phyloP scores from a whole-genome alignment of 2,113 vertebrate species.

The Sinosuthora webbiana region DNA sequence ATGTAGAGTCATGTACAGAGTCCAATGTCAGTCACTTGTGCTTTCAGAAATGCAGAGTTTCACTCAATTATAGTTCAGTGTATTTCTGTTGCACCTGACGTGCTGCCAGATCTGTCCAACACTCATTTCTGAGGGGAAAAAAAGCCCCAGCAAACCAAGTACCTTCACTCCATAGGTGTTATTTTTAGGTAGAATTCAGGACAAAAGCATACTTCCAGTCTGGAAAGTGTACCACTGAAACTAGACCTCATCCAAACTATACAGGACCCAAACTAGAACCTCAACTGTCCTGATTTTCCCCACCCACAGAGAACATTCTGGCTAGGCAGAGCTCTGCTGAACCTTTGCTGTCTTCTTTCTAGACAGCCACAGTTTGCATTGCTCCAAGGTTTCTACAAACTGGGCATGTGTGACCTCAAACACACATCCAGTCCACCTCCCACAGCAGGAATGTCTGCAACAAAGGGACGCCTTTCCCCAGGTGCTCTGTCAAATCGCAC shows the following conservation, averaged over 20 bases:
- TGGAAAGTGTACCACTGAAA: not conserved
- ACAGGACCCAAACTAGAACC: not conserved
- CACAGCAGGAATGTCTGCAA: not conserved
- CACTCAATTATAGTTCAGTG: not conserved
- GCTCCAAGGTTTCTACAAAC: not conserved
- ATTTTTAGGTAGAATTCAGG: not conserved
- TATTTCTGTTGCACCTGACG: not conserved
- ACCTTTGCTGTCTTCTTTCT: not conserved
- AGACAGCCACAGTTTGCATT: not conserved
- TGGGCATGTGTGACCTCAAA: not conserved
- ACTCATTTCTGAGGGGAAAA: not conserved
- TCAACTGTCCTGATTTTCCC: not conserved
- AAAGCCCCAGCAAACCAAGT: not conserved
- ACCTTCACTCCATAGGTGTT: not conserved
- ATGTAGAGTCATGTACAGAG: not conserved
- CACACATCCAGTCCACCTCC: not conserved
- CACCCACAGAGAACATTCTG: not conserved
- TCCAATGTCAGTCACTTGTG: too few relatives aligned
- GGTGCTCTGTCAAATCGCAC: not conserved
- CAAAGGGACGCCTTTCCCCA: not conserved
- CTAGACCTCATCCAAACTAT: not conserved
- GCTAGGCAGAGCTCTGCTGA: not conserved
- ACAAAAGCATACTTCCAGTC: not conserved
- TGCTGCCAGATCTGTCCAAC: not conserved
- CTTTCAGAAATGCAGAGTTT: not conserved